Evolutionary conservation across 2,797 vertebrate species (phyloP), one percentile per base, ranked within the genome.

Genomic region (Sebastes wilsoni): DNA sequence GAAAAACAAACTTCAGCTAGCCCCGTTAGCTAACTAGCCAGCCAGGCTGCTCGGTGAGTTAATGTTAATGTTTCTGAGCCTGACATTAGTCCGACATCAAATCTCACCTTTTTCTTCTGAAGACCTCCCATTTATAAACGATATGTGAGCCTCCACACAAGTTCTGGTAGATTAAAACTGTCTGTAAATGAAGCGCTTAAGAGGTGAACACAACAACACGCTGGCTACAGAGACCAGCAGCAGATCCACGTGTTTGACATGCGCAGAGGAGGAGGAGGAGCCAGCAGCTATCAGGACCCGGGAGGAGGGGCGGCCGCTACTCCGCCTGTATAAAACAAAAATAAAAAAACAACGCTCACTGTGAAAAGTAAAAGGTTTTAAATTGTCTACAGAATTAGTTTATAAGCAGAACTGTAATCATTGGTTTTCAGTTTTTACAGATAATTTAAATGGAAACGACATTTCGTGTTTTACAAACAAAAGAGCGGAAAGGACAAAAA

Each of bases 71-170:
- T 38, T 38, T 38, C 36, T 38, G 3, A 46, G 4, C 1, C 8
- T 66, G 60, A 82, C 77, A 81, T 38, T 6, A 28, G 9, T 13
- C 1, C 1, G 6, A 68, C 8, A 34, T 62, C n/a, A 62, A 34
- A 36, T 27, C 65, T 84, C 82, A 96, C 96, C 95, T 96, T 96
- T 87, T 96, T 96, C 93, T 96, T 96, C 61, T 95, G 95, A 87
- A 94, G 64, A 8, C 96, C 96, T 23, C 96, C 96, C 96, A 96
- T 96, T 81, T 87, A 55, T 0, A 69, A 62, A 65, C 1, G 0
- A 30, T 59, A 13, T 69, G 6, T 66, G 14, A 46, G 2, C 1
- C 5, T 5, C 1, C 14, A 20, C 20, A 23, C 14, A 60, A 8
- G 6, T 38, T 12, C 16, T 4, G 7, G 7, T 30, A 8, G 70